Percentiles rank a stretch among this genome's conserved stretches.
Conservation (phyloP, 2,888 invertebrate species). For the Drosophila yooni region DNA sequence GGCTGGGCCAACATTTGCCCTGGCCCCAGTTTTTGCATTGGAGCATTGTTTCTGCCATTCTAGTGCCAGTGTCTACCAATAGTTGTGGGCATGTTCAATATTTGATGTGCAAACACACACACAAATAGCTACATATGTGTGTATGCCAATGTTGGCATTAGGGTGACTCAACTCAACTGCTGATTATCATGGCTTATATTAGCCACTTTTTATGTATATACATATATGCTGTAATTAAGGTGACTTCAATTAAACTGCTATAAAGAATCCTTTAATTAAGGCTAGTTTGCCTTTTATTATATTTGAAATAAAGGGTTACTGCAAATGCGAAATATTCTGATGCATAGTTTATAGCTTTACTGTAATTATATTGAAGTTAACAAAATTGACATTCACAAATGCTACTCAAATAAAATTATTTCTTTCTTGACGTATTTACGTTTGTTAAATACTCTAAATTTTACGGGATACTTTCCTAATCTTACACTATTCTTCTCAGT, state of each 20-base stretch:
- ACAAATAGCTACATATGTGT: constrained; percentile 1
- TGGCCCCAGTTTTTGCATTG: constrained; percentile 39
- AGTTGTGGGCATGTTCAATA: constrained; percentile 75
- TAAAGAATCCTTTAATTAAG: constrained; percentile 27
- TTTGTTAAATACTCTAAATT: neutral
- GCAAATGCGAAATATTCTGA: neutral
- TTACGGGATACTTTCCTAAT: neutral
- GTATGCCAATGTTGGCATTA: constrained; percentile 35
- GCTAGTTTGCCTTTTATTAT: neutral
- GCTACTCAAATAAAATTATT: neutral
- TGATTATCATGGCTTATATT: constrained; percentile 38
- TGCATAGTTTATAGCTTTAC: neutral
- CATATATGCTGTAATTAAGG: constrained; percentile 30
- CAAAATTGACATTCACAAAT: neutral
- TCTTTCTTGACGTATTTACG: neutral
- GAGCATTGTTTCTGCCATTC: constrained; percentile 42
- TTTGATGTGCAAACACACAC: constrained; percentile 63
- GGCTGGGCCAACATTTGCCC: constrained; percentile 37
- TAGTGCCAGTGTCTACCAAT: constrained; percentile 55
- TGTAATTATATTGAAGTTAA: constrained; percentile 5
- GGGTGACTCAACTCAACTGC: constrained; percentile 48
- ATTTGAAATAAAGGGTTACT: constrained; percentile 16
- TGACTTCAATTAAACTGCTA: constrained; percentile 32
- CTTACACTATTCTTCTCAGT: neutral
- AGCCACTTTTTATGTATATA: constrained; percentile 12